Conservation (phyloP, 2,888 invertebrate species). For the Megastigmus dorsalis region DNA sequence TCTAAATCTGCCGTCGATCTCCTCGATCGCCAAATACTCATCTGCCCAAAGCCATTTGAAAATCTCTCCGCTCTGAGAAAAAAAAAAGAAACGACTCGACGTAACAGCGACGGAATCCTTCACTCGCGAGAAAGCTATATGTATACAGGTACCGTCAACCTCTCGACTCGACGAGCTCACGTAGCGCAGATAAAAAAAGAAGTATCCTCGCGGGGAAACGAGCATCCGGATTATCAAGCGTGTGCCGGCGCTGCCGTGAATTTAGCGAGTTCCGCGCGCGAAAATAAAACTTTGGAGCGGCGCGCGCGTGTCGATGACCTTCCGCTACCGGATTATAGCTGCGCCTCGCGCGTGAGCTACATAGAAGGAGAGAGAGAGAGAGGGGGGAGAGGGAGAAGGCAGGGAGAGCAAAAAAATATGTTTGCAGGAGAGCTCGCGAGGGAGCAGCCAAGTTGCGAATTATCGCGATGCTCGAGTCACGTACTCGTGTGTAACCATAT, state of each 20-base stretch:
- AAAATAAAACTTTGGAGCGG: slow-evolving; percentile 1
- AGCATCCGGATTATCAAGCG: neutral
- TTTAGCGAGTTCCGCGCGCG: neutral
- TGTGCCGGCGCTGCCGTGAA: neutral
- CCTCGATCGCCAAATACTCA: no score
- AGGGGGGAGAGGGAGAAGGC: no score
- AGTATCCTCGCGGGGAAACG: neutral
- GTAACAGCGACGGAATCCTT: no score
- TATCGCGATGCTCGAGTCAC: slow-evolving; percentile 39
- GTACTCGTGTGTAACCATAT: slow-evolving; percentile 39
- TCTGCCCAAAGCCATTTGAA: no score
- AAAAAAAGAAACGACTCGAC: no score
- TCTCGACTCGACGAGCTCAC: neutral
- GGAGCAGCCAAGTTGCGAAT: slow-evolving; percentile 19
- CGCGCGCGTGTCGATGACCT: slow-evolving; percentile 37
- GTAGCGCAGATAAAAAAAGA: slow-evolving; percentile 25
- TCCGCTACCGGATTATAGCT: slow-evolving; percentile 20
- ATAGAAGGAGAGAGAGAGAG: no score
- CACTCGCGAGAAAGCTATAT: no score
- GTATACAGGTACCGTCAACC: no score
- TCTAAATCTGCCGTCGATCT: no score
- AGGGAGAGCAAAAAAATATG: slow-evolving; percentile 42
- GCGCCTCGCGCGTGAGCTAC: neutral
- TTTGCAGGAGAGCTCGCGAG: slow-evolving; percentile 20
- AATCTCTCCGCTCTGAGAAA: no score